Percentiles rank a stretch among this genome's conserved stretches.
These are phyloP conservation scores for Tapirus terrestris DNA, from an alignment of 2,113 vertebrate species.

Conservation along the genomic window DNA sequence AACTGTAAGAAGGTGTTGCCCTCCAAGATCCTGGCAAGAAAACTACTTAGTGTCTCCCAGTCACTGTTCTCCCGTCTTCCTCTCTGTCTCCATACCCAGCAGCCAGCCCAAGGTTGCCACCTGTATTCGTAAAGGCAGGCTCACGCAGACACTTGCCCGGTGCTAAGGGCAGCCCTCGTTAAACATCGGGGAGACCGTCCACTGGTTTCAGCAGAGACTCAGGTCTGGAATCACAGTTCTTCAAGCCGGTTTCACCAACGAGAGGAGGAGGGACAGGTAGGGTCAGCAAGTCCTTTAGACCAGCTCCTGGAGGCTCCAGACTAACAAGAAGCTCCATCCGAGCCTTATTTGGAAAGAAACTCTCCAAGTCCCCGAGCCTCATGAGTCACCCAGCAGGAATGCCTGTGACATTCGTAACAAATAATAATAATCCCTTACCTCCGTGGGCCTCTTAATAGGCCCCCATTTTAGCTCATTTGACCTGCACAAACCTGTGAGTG, in stretches of 20 bases:
- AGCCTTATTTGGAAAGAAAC: constrained; percentile 67
- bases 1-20: accelerated
- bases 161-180: accelerated
- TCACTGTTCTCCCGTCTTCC: background rate
- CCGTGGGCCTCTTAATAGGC: background rate
- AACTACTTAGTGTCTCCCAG: background rate
- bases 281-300: background rate
- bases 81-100: background rate
- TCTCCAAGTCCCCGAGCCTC: background rate
- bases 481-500: background rate
- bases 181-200: accelerated
- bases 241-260: accelerated
- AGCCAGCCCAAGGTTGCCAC: background rate
- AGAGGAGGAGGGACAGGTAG: background rate
- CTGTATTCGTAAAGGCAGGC: accelerated
- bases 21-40: background rate
- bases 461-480: background rate
- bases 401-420: constrained; percentile 38
- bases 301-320: background rate
- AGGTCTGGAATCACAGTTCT: accelerated
- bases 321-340: background rate
- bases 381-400: constrained; percentile 66
- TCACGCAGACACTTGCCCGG: too few species aligned
- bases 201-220: accelerated
- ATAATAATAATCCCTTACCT: background rate